Conservation (phyloP, 2,888 invertebrate genomes). For the Neoscelio sp. region DNA sequence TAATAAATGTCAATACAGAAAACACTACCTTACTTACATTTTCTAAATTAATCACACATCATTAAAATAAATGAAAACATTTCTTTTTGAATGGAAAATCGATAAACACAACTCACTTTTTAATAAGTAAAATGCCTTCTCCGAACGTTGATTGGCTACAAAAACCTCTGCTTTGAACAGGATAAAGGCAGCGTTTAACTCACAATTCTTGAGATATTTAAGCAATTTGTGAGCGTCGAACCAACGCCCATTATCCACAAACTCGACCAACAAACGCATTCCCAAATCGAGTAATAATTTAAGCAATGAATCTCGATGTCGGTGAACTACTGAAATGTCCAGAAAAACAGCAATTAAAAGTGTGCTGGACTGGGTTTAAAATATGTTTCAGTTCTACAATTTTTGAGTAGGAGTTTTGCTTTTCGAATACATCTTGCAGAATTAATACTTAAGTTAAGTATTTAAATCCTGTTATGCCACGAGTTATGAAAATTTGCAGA, state of each 20-base stretch:
- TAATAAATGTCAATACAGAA: no score
- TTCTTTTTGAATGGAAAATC: background rate
- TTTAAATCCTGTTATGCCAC: no score
- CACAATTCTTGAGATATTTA: constrained; percentile 49
- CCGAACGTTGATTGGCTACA: constrained; percentile 48
- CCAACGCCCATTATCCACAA: constrained; percentile 40
- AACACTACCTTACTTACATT: no score
- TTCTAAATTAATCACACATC: no score
- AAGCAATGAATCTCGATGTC: constrained; percentile 13
- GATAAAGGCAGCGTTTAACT: constrained; percentile 30
- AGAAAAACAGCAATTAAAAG: constrained; percentile 22
- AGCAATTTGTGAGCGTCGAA: constrained; percentile 41
- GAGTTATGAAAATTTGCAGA: no score
- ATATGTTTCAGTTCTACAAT: no score
- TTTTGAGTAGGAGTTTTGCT: no score
- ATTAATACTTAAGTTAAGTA: no score
- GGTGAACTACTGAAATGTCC: constrained; percentile 52
- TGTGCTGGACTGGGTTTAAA: no score
- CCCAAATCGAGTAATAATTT: constrained; percentile 50
- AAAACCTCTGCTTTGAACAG: constrained; percentile 40
- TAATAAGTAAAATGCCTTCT: constrained; percentile 47
- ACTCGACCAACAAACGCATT: constrained; percentile 38
- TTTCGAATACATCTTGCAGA: no score
- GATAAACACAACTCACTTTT: constrained; percentile 44
- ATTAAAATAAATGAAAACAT: no score